Conservation (phyloP, 2,888 invertebrate species). For the Tetranychus piercei region DNA sequence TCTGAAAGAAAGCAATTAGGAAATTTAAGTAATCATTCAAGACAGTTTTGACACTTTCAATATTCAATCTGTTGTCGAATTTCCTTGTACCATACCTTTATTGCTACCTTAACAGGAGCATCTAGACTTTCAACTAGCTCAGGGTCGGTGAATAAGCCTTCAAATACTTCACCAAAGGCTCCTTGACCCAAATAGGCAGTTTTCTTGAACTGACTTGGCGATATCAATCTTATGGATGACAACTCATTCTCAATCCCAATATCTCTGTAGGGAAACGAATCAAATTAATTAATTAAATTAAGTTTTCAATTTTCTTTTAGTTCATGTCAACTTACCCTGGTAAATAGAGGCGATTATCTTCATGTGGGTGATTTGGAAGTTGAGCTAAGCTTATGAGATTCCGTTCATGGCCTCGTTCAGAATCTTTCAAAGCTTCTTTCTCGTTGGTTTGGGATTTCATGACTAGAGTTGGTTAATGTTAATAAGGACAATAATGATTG, state of each 20-base stretch:
- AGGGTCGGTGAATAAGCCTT: constrained; percentile 60
- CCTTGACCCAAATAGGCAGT: constrained; percentile 81
- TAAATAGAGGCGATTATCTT: constrained; percentile 63
- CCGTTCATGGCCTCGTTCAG: constrained; percentile 32
- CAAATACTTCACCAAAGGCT: constrained; percentile 91
- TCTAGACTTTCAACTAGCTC: constrained; percentile 32
- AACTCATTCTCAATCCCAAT: constrained; percentile 46
- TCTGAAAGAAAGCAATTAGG: constrained; percentile 38
- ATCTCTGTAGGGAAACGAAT: constrained; percentile 13
- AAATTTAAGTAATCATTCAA: not conserved
- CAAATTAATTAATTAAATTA: not conserved
- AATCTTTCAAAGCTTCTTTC: constrained; percentile 37
- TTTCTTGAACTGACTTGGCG: constrained; percentile 63
- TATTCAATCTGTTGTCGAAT: no score
- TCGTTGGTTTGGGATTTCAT: constrained; percentile 32
- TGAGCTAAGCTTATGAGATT: constrained; percentile 70
- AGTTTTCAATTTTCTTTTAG: constrained; percentile 7
- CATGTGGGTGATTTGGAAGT: constrained; percentile 55
- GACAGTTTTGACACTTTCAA: not conserved
- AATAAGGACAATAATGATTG: not conserved
- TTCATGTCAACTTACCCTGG: constrained; percentile 30
- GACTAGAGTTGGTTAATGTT: not conserved
- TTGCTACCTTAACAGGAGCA: constrained; percentile 27
- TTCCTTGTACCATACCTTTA: not conserved
- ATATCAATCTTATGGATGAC: constrained; percentile 62